These are phyloP conservation scores for Eubucco bourcierii DNA, from an alignment of 2,113 vertebrate genomes.

Conservation along the genomic window DNA sequence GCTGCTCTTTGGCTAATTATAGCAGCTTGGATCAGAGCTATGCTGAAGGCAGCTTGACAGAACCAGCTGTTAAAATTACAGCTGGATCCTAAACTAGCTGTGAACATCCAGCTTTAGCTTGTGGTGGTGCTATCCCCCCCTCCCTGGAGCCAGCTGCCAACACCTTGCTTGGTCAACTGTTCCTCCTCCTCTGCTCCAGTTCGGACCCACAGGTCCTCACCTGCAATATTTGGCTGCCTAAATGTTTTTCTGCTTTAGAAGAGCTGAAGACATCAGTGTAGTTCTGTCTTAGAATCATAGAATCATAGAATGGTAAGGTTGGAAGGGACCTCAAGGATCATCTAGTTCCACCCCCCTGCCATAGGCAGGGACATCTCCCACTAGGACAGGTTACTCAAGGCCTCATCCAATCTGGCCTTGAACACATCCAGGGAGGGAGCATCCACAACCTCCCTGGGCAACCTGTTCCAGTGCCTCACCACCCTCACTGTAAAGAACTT, in stretches of 20 bases:
- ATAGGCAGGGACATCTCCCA: no score
- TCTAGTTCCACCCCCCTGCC: no score
- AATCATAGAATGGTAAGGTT: no score
- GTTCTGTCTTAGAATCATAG: no score
- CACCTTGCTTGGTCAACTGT: background rate
- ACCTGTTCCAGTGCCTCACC: no score
- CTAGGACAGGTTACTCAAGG: no score
- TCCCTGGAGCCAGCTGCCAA: background rate
- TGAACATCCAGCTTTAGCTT: conserved; percentile 11
- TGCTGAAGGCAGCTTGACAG: conserved; percentile 27
- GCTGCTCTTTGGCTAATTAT: conserved; percentile 23
- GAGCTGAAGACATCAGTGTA: background rate
- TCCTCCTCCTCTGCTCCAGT: background rate
- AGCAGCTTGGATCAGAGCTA: conserved; percentile 37
- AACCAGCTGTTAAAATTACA: conserved; percentile 65
- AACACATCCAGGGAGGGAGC: no score
- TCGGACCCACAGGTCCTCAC: background rate
- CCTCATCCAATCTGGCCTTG: no score
- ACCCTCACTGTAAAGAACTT: no score
- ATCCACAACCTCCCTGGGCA: no score
- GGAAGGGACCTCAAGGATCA: no score
- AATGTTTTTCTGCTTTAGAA: background rate
- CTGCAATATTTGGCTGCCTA: background rate
- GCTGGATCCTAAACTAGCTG: conserved; percentile 31
- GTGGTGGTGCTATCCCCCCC: background rate